These are phyloP conservation scores for Catostylus mosaicus DNA, from an alignment of 30 jellyfish, hydroid and myxozoan genomes.

Conservation along the genomic window DNA sequence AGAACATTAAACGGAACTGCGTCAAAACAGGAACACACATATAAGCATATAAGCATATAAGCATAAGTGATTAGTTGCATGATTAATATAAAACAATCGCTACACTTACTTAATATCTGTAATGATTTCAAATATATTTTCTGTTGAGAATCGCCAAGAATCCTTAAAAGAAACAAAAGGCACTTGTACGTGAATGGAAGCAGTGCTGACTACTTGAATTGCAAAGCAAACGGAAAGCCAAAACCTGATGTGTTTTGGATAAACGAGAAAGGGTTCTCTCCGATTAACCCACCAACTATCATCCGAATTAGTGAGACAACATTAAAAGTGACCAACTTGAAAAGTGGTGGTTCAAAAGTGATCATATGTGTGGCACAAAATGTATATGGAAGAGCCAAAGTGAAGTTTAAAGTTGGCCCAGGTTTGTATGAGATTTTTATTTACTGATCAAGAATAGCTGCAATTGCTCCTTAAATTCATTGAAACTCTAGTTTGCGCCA, in stretches of 20 bases:
- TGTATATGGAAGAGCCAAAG: constrained; percentile 61
- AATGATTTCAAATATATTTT: background rate
- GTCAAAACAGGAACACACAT: no score
- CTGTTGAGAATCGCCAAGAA: constrained; percentile 43
- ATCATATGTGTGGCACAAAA: constrained; percentile 60
- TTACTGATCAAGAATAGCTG: no score
- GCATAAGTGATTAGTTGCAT: no score
- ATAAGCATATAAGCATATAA: no score
- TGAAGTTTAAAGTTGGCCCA: constrained; percentile 31
- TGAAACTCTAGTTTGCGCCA: no score
- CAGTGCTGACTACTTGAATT: constrained; percentile 36
- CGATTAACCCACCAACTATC: constrained; percentile 57
- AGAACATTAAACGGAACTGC: no score
- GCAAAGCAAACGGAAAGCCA: constrained; percentile 66
- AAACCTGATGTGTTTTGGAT: constrained; percentile 70
- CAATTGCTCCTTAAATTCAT: no score
- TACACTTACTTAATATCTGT: background rate
- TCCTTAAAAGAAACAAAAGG: constrained; percentile 23
- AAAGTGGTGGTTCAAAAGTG: constrained; percentile 5
- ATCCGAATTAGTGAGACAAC: constrained; percentile 32
- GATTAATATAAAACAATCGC: no score
- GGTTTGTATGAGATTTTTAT: constrained; percentile 24
- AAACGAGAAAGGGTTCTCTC: constrained; percentile 58
- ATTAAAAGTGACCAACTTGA: constrained; percentile 23
- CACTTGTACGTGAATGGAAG: constrained; percentile 16